Evolutionary conservation across 2,888 invertebrate species (phyloP).

Genomic region (Epirrita christyi): DNA sequence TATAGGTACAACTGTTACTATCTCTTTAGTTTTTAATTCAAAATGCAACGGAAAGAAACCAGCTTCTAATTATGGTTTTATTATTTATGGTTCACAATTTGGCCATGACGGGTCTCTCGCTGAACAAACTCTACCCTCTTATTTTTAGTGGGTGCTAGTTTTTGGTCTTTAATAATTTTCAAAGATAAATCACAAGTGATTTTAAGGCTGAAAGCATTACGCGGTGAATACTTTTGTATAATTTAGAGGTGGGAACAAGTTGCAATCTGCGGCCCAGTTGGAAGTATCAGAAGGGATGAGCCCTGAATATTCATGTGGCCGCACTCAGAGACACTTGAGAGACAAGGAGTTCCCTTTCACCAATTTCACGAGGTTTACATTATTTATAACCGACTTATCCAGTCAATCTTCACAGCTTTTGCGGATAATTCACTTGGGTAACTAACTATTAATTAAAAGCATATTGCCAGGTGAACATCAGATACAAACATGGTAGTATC

Average conservation of each 20-base stretch:
- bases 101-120: no score
- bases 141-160: no score
- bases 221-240: conserved; percentile 30
- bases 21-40: no score
- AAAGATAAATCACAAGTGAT: not conserved
- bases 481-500: no score
- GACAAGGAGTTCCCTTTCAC: conserved; percentile 50
- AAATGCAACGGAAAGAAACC: no score
- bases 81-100: no score
- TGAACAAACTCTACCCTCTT: no score
- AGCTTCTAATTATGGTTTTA: no score
- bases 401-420: conserved; percentile 17
- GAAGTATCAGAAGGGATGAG: conserved; percentile 51
- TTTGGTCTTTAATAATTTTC: no score
- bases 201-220: conserved; percentile 9
- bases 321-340: conserved; percentile 51
- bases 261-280: conserved; percentile 50
- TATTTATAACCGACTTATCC: conserved; percentile 46
- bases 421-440: conserved; percentile 12
- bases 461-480: no score
- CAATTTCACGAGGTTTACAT: conserved; percentile 53
- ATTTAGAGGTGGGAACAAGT: conserved; percentile 45
- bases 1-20: no score
- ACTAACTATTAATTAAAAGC: not conserved
- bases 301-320: conserved; percentile 66